Evolutionary conservation across 2,113 vertebrate genomes (phyloP).

Genomic region (Erpornis zantholeuca): DNA sequence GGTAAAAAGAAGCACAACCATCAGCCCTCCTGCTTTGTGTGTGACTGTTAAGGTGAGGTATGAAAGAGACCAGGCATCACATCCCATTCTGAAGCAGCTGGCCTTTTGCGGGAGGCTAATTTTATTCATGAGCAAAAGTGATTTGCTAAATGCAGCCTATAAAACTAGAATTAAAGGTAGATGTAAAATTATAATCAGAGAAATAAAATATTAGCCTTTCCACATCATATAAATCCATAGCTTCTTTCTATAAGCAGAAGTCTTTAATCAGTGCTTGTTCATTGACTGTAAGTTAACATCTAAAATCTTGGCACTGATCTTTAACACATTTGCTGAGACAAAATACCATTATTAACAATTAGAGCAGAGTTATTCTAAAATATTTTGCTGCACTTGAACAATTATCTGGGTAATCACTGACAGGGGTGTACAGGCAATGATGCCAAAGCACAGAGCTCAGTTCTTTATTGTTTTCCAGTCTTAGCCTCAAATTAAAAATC

Average conservation of each 20-base stretch:
- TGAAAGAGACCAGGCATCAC: neutral
- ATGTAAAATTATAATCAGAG: neutral
- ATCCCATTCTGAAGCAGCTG: neutral
- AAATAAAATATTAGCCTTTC: slow-evolving; percentile 7
- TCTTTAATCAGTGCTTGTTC: neutral
- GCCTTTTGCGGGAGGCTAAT: neutral
- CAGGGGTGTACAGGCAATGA: neutral
- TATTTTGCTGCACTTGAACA: slow-evolving; percentile 22
- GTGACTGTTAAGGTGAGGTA: neutral
- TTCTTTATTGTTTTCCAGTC: neutral
- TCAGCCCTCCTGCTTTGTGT: neutral
- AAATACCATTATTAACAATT: slow-evolving; percentile 36
- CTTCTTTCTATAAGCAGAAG: neutral
- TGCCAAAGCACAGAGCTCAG: neutral
- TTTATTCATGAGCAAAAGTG: neutral
- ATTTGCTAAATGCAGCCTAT: neutral
- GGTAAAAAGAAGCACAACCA: neutral
- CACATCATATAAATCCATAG: neutral
- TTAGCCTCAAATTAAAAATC: neutral
- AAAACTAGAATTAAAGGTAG: neutral
- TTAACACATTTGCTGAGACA: neutral
- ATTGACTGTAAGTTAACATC: neutral
- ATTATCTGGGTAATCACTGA: neutral
- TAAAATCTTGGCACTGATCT: neutral
- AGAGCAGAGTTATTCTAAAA: slow-evolving; percentile 15